Conservation (phyloP, 2,797 vertebrate genomes). For the Myripristis murdjan region DNA sequence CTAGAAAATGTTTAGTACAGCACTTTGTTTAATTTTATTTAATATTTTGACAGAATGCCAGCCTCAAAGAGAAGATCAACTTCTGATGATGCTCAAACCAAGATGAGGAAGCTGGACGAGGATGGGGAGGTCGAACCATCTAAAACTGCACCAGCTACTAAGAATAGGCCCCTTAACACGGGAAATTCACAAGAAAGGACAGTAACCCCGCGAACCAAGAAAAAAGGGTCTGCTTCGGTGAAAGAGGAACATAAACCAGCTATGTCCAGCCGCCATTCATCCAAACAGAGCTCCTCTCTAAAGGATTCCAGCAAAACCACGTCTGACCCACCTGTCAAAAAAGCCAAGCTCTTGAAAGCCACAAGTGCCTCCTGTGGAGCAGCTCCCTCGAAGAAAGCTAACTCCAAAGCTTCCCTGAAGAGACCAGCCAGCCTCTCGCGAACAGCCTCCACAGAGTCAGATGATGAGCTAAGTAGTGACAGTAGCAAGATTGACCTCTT, state of each 20-base stretch:
- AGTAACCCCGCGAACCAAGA: conserved; percentile 75
- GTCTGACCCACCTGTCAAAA: conserved; percentile 75
- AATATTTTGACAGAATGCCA: conserved; percentile 82
- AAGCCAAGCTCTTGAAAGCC: conserved; percentile 79
- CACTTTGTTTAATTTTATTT: not conserved
- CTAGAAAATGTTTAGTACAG: not conserved
- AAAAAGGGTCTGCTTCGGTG: conserved; percentile 60
- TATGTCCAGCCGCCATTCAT: conserved; percentile 55
- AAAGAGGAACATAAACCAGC: conserved; percentile 67
- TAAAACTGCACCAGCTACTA: conserved; percentile 67
- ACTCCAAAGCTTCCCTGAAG: conserved; percentile 69
- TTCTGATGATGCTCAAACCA: conserved; percentile 77
- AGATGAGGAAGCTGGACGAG: conserved; percentile 81
- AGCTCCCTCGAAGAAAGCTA: conserved; percentile 53
- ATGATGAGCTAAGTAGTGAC: conserved; percentile 67
- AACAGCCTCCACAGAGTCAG: conserved; percentile 69
- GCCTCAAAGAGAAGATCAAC: conserved; percentile 82
- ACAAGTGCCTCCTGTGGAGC: conserved; percentile 80
- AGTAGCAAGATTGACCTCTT: conserved; percentile 68
- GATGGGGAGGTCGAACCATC: conserved; percentile 65
- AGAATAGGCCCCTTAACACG: conserved; percentile 70
- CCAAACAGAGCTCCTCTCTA: conserved; percentile 65
- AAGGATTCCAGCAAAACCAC: conserved; percentile 65
- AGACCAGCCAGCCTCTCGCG: conserved; percentile 51
- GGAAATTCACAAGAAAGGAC: conserved; percentile 68